phyloP scores from a whole-genome alignment of 2,888 invertebrate species.

The Gerris lacustris region DNA sequence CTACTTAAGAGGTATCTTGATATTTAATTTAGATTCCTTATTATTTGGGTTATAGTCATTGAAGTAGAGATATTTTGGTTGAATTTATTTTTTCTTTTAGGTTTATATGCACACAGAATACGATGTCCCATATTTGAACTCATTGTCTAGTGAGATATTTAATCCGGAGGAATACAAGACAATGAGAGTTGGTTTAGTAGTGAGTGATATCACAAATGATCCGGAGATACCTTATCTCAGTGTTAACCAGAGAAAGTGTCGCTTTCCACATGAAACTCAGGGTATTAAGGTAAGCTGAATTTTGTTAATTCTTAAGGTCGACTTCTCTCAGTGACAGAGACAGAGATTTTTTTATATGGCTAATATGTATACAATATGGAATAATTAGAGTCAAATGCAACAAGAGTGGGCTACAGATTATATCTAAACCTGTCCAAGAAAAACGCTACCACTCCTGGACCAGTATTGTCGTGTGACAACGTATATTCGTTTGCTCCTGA shows the following conservation, averaged over 20 bases:
- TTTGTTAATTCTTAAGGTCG: not conserved
- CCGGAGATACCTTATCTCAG: slow-evolving; percentile 48
- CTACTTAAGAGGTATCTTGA: too few species aligned
- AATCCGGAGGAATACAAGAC: slow-evolving; percentile 46
- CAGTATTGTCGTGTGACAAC: too few species aligned
- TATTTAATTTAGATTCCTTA: too few species aligned
- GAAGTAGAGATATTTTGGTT: too few species aligned
- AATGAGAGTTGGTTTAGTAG: slow-evolving; percentile 37
- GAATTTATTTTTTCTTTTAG: slow-evolving; percentile 18
- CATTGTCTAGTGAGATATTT: slow-evolving; percentile 49
- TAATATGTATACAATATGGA: too few species aligned
- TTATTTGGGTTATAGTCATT: too few species aligned
- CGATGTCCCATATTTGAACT: slow-evolving; percentile 59
- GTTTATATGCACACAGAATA: slow-evolving; percentile 49
- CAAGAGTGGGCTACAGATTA: too few species aligned
- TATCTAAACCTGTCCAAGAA: too few species aligned
- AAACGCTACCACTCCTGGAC: too few species aligned
- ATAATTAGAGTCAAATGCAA: too few species aligned
- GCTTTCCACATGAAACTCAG: slow-evolving; percentile 52
- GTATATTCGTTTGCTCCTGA: too few species aligned
- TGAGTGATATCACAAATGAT: slow-evolving; percentile 54
- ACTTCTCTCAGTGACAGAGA: not conserved
- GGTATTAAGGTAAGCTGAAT: not conserved
- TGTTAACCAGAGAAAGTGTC: slow-evolving; percentile 51
- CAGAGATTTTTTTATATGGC: too few species aligned